Evolutionary conservation across 2,888 invertebrate species (phyloP).

Genomic region (Erebia ligea): DNA sequence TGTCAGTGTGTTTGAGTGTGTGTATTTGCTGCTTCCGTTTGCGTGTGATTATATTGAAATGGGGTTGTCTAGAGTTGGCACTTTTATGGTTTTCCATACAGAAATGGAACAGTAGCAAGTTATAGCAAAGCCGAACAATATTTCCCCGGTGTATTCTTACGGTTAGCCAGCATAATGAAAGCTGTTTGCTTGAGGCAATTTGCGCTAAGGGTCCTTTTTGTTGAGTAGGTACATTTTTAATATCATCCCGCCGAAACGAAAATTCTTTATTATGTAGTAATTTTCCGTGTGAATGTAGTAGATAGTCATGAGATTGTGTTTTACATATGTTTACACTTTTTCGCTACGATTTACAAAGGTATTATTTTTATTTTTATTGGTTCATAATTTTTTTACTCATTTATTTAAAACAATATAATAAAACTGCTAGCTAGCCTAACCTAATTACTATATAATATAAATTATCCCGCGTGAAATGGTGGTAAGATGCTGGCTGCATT

Average conservation of each 20-base stretch:
- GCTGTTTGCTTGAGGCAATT: conserved; percentile 13
- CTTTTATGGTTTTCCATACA: neutral
- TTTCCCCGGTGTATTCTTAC: neutral
- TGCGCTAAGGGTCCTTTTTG: conserved; percentile 5
- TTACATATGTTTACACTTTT: neutral
- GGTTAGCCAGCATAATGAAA: conserved; percentile 10
- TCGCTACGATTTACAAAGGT: no score
- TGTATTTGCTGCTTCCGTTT: neutral
- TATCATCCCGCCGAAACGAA: neutral
- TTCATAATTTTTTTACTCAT: no score
- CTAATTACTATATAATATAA: no score
- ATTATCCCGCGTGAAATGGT: no score
- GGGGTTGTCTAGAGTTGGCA: no score
- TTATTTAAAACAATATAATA: no score
- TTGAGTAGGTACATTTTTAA: conserved; percentile 1
- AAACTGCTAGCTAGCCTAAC: no score
- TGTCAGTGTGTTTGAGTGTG: no score
- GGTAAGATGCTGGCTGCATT: no score
- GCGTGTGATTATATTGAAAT: neutral
- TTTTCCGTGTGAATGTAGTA: neutral
- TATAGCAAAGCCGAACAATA: neutral
- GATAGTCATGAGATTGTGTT: neutral
- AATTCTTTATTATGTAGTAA: neutral
- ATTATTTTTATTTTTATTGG: no score
- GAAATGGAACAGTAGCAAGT: neutral